Evolutionary conservation across 2,113 vertebrate species (phyloP).

Genomic region (Hystrix cristata): DNA sequence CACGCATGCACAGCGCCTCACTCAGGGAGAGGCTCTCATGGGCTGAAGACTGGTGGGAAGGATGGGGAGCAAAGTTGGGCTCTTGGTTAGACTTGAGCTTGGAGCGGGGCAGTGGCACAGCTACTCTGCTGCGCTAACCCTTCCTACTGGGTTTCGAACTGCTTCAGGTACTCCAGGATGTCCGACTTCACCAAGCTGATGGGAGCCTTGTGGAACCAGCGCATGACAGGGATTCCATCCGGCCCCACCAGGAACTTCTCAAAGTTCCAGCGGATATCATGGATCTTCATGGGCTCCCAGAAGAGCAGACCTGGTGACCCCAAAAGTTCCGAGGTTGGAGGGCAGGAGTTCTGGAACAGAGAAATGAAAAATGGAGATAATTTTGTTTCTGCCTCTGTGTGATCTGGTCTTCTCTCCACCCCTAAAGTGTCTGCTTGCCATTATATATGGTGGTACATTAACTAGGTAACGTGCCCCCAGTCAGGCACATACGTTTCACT

Average conservation of each 20-base stretch:
- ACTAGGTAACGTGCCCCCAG: neutral
- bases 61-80: neutral
- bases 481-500: neutral
- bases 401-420: accelerated
- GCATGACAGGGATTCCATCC: constrained; percentile 91
- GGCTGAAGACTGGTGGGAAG: neutral
- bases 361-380: neutral
- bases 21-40: neutral
- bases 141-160: neutral
- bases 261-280: constrained; percentile 98
- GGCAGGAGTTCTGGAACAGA: constrained; percentile 92
- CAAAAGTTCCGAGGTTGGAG: constrained; percentile 91
- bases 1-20: neutral
- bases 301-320: constrained; percentile 90
- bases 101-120: neutral
- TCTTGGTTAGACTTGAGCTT: neutral
- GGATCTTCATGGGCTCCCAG: constrained; percentile 93
- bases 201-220: constrained; percentile 91
- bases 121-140: neutral
- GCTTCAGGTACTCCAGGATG: constrained; percentile 87
- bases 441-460: neutral
- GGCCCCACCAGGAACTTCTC: constrained; percentile 97
- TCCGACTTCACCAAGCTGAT: constrained; percentile 87
- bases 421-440: neutral
- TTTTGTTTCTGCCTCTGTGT: neutral